Conservation (phyloP, 1,140 invertebrate species). For the Listronotus bonariensis region DNA sequence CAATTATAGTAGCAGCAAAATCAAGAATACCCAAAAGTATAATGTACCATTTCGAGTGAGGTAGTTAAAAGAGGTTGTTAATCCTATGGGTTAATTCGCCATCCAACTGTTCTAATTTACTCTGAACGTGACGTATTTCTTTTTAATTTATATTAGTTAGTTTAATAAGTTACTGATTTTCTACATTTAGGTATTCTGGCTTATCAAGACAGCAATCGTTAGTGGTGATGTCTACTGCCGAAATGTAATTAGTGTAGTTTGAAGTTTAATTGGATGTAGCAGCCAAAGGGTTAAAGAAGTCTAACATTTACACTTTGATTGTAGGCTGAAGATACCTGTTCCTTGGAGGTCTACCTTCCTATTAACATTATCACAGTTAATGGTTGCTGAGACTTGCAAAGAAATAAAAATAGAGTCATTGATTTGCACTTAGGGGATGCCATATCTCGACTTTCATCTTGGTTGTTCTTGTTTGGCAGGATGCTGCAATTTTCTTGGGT, state of each 20-base stretch:
- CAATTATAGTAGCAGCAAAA: too few species aligned
- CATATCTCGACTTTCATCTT: conserved; percentile 14
- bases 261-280: conserved; percentile 16
- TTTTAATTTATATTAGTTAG: too few species aligned
- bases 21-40: too few species aligned
- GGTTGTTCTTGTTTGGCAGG: conserved; percentile 7
- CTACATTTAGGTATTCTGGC: background rate
- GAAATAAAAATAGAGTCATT: conserved; percentile 19
- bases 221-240: conserved; percentile 16
- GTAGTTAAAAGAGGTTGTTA: too few species aligned
- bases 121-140: too few species aligned
- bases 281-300: conserved; percentile 24
- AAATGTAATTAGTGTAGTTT: too few species aligned
- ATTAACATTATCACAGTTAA: background rate
- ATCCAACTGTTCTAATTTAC: too few species aligned
- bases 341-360: background rate
- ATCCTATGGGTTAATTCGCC: too few species aligned
- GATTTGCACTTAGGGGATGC: conserved; percentile 9
- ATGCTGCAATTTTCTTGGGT: background rate
- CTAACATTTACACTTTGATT: conserved; percentile 26
- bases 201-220: conserved; percentile 24
- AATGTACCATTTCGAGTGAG: too few species aligned
- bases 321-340: too few species aligned
- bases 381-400: background rate
- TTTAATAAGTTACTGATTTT: background rate